Evolutionary conservation across 92 coral and sea anemone genomes (phyloP), one percentile per base, ranked within the genome.

Genomic region (Micromussa lordhowensis): DNA sequence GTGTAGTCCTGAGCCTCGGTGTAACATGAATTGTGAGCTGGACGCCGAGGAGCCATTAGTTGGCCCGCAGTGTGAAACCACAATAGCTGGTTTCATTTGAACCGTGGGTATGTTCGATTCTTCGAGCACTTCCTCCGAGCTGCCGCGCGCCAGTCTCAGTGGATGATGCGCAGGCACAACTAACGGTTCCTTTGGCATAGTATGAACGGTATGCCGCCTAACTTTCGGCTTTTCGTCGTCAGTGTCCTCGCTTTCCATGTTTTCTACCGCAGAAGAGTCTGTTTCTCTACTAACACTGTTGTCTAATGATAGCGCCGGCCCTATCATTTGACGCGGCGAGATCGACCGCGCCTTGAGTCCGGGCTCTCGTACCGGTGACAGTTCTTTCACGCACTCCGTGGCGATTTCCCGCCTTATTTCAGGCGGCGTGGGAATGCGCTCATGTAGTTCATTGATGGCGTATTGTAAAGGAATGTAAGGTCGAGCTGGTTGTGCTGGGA

Each of bases 371-470:
- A 95, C 80, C 12, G 98, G 94, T 2, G 98, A 95, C 89, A 94
- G 85, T 90, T 95, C 98, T 81, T 94, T 95, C 18, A 95, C 85
- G 64, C 98, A 95, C 81, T 94, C 96, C 83, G 94, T 93, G 17
- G 98, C 98, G 64, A 98, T 95, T 79, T 98, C 99, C 68, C 94
- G 96, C 91, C 99, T 76, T 66, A 98, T 93, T 81, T 98, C 99
- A 34, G 99, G 99, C 68, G 99, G 99, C 11, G 99, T 96, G 8
- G 98, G 99, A 55, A 96, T 94, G 80, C 99, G 94, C 40, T 98
- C 97, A 69, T 94, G 94, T 4, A 97, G 91, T 88, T 96, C 98
- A 78, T 94, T 94, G 35, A 96, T 96, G 38, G 99, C 98, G 81
- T 94, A 93, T 49, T 98, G 98, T 19, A 98, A 85, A 10, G 98